phyloP scores from a whole-genome alignment of 2,797 vertebrate species.

The Anableps anableps region DNA sequence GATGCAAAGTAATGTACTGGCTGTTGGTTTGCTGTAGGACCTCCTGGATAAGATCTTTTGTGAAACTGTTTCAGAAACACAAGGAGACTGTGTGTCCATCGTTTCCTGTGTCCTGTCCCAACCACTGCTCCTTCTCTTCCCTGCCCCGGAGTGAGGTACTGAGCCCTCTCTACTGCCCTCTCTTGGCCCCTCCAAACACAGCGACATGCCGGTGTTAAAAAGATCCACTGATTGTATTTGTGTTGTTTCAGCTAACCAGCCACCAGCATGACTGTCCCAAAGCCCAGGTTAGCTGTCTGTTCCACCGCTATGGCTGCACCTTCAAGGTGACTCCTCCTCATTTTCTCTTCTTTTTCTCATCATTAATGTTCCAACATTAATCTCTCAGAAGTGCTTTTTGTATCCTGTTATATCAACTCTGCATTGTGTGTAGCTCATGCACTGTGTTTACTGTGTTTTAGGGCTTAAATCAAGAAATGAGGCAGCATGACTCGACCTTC shows the following conservation, averaged over 20 bases:
- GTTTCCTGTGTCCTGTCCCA: slow-evolving; percentile 94
- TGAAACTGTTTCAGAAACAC: slow-evolving; percentile 86
- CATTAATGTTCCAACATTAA: background rate
- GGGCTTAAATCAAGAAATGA: slow-evolving; percentile 95
- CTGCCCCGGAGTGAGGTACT: slow-evolving; percentile 94
- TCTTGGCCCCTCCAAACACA: background rate
- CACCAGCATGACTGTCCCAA: slow-evolving; percentile 98
- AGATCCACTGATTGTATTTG: background rate
- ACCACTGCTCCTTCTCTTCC: slow-evolving; percentile 91
- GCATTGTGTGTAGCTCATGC: background rate
- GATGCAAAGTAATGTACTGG: background rate
- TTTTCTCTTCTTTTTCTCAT: background rate
- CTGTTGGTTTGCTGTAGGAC: background rate
- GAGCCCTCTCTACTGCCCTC: background rate
- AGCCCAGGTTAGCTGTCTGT: slow-evolving; percentile 95
- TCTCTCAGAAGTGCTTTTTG: background rate
- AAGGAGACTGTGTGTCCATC: slow-evolving; percentile 94
- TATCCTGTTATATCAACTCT: background rate
- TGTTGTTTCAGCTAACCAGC: slow-evolving; percentile 87
- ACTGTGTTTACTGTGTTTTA: slow-evolving; percentile 51
- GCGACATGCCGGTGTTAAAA: background rate
- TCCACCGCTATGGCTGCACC: slow-evolving; percentile 93
- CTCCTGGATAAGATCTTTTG: background rate
- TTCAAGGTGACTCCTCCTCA: slow-evolving; percentile 84
- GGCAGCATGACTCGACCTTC: slow-evolving; percentile 91